Evolutionary conservation across 2,888 invertebrate genomes (phyloP).

Genomic region (Penaeus monodon): DNA sequence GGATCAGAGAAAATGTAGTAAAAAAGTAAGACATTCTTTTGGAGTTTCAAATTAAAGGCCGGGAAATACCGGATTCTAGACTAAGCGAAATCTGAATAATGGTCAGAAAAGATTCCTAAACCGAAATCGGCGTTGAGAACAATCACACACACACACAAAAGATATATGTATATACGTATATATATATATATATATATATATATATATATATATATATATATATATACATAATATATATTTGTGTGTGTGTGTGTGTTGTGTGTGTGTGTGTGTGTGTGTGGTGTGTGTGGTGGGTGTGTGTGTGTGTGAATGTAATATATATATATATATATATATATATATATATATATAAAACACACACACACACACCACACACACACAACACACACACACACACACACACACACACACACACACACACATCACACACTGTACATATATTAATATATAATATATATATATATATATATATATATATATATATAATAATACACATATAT

Average conservation of each 20-base stretch:
- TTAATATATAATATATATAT: too few species aligned
- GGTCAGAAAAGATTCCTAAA: too few species aligned
- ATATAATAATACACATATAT: too few species aligned
- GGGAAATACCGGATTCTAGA: too few species aligned
- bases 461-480: too few species aligned
- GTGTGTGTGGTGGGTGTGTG: background rate
- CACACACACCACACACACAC: background rate
- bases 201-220: slow-evolving; percentile 15
- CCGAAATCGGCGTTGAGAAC: too few species aligned
- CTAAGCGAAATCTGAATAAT: too few species aligned
- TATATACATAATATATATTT: slow-evolving; percentile 21
- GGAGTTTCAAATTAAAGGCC: too few species aligned
- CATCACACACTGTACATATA: too few species aligned
- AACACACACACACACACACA: background rate
- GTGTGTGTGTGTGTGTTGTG: background rate
- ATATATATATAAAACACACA: background rate
- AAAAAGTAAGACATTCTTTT: too few species aligned
- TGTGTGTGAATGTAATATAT: background rate
- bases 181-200: slow-evolving; percentile 17
- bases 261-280: slow-evolving; percentile 1
- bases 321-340: background rate
- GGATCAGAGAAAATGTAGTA: too few species aligned
- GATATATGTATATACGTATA: slow-evolving; percentile 7
- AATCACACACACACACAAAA: background rate
- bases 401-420: background rate